phyloP scores from a whole-genome alignment of 2,888 invertebrate genomes.

The Leucoma salicis region DNA sequence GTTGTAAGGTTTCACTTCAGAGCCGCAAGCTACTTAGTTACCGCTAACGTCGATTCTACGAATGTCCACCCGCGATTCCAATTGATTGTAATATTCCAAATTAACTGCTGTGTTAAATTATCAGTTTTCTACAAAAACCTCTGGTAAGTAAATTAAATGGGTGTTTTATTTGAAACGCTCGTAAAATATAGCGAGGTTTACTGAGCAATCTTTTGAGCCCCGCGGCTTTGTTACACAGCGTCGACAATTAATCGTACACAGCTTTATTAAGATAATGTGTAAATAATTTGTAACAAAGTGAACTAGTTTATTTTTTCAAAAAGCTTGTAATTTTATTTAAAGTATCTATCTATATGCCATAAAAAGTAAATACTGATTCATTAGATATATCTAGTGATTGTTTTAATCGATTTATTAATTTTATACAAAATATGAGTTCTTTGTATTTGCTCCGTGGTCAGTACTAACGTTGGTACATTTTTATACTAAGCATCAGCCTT shows the following conservation, averaged over 20 bases:
- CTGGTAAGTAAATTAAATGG: slow-evolving; percentile 11
- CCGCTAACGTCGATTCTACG: slow-evolving; percentile 38
- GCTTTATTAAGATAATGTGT: neutral
- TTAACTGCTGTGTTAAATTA: slow-evolving; percentile 4
- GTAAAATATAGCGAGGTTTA: neutral
- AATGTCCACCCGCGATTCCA: slow-evolving; percentile 38
- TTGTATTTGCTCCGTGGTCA: no score
- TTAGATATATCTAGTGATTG: no score
- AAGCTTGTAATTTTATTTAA: no score
- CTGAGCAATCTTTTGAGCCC: neutral
- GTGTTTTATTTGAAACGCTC: neutral
- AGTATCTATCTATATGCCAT: no score
- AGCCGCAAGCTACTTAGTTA: slow-evolving; percentile 54
- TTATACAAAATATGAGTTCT: no score
- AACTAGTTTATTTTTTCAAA: no score
- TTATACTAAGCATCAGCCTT: no score
- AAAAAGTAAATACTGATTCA: no score
- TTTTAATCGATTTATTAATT: no score
- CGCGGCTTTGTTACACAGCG: neutral
- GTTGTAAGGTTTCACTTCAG: slow-evolving; percentile 60
- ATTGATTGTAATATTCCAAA: slow-evolving; percentile 16
- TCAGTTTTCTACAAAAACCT: slow-evolving; percentile 8
- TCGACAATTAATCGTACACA: neutral
- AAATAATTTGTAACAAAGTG: no score
- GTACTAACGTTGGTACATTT: no score